phyloP scores from a whole-genome alignment of 2,888 invertebrate species.

The Aquatica leii region DNA sequence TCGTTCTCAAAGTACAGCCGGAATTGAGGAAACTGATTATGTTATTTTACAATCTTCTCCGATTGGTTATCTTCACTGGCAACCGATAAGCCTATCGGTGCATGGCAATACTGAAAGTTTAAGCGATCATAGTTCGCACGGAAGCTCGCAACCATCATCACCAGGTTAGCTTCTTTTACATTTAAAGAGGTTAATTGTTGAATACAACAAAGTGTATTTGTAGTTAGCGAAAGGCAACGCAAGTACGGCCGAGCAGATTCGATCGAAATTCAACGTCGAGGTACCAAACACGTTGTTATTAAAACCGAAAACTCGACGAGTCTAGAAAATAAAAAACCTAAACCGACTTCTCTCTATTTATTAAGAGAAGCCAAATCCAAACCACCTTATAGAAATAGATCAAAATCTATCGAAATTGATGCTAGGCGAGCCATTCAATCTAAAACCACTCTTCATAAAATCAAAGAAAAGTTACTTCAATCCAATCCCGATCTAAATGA shows the following conservation, averaged over 20 bases:
- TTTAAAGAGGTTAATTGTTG: not conserved
- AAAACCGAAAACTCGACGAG: constrained; percentile 48
- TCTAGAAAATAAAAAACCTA: constrained; percentile 45
- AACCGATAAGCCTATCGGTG: constrained; percentile 59
- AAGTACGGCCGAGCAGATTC: constrained; percentile 41
- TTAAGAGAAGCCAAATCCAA: constrained; percentile 44
- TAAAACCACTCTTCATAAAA: constrained; percentile 52
- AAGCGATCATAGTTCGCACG: constrained; percentile 61
- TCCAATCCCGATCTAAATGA: constrained; percentile 56
- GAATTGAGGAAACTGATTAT: constrained; percentile 63
- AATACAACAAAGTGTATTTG: constrained; percentile 16
- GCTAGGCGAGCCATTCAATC: constrained; percentile 44
- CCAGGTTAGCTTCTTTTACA: constrained; percentile 47
- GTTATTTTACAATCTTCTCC: constrained; percentile 65
- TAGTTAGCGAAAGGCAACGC: constrained; percentile 50
- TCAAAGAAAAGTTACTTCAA: constrained; percentile 57
- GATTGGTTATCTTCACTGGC: constrained; percentile 62
- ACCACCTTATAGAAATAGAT: constrained; percentile 46
- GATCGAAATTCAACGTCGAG: constrained; percentile 34
- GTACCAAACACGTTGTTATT: constrained; percentile 53
- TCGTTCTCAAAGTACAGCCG: constrained; percentile 57
- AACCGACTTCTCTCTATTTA: constrained; percentile 52
- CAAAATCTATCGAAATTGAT: constrained; percentile 54
- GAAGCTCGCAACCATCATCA: constrained; percentile 55
- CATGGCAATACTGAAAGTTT: constrained; percentile 58